Evolutionary conservation across 2,888 invertebrate species (phyloP).

Genomic region (Ectemnius continuus): DNA sequence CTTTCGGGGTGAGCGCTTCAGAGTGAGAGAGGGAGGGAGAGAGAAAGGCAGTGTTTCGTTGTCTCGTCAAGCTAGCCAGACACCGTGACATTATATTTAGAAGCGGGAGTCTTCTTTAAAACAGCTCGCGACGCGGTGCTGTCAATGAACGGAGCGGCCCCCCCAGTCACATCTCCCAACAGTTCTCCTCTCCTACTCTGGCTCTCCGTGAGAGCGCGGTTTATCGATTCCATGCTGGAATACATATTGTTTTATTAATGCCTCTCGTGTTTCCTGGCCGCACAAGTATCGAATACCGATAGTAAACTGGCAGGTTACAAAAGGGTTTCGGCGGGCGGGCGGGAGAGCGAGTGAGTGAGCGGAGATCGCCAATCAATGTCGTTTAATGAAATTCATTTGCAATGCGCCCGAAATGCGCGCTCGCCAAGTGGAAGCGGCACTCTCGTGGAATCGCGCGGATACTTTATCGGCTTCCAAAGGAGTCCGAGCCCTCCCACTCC

Average conservation of each 20-base stretch:
- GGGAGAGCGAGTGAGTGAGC: background rate
- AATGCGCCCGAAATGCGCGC: background rate
- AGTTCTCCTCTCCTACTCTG: too few relatives aligned
- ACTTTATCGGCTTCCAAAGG: too few relatives aligned
- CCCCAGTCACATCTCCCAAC: too few relatives aligned
- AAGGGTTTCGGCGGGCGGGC: background rate
- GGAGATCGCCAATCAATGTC: background rate
- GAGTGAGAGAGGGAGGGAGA: background rate
- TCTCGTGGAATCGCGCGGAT: too few relatives aligned
- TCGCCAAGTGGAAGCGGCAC: background rate
- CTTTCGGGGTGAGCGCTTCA: slow-evolving; percentile 42
- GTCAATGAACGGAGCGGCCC: slow-evolving; percentile 50
- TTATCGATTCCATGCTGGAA: too few relatives aligned
- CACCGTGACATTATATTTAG: slow-evolving; percentile 68
- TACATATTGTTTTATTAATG: too few relatives aligned
- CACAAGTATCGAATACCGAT: too few relatives aligned
- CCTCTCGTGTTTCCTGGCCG: too few relatives aligned
- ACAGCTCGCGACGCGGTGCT: slow-evolving; percentile 55
- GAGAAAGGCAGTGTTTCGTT: slow-evolving; percentile 51
- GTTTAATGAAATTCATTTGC: slow-evolving; percentile 8
- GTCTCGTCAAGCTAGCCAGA: slow-evolving; percentile 57
- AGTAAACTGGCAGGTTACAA: too few relatives aligned
- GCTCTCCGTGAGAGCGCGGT: too few relatives aligned
- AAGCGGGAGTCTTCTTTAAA: slow-evolving; percentile 50
- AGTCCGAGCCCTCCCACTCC: too few relatives aligned